Percentiles rank a stretch among this genome's conserved stretches.
Conservation (phyloP, 2,888 invertebrate species). For the Dolichopus griseipennis region DNA sequence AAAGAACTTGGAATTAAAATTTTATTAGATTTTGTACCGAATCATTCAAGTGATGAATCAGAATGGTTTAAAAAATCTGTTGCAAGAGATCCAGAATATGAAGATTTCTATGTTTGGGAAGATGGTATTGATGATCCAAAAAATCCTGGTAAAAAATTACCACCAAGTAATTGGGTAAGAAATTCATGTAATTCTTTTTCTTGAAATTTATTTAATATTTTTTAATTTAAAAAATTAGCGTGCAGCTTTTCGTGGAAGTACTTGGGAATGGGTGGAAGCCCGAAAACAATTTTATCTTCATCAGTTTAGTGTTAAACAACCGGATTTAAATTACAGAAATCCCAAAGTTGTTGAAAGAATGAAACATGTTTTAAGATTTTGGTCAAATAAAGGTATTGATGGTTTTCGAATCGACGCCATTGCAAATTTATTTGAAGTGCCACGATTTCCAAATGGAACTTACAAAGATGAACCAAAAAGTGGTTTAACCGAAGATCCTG, state of each 20-base stretch:
- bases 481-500: slow-evolving; percentile 43
- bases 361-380: slow-evolving; percentile 55
- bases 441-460: slow-evolving; percentile 28
- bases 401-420: slow-evolving; percentile 66
- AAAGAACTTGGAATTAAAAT: slow-evolving; percentile 45
- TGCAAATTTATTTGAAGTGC: slow-evolving; percentile 50
- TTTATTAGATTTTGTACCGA: slow-evolving; percentile 60
- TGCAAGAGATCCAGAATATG: slow-evolving; percentile 51
- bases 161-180: slow-evolving; percentile 35
- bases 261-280: slow-evolving; percentile 57
- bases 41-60: slow-evolving; percentile 70
- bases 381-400: slow-evolving; percentile 66
- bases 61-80: slow-evolving; percentile 75
- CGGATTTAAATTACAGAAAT: slow-evolving; percentile 71
- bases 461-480: slow-evolving; percentile 47
- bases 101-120: slow-evolving; percentile 69
- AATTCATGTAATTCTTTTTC: no score
- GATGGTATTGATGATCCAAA: slow-evolving; percentile 45
- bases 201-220: no score
- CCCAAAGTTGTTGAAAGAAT: slow-evolving; percentile 57
- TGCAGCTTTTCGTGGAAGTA: slow-evolving; percentile 52
- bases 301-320: slow-evolving; percentile 55
- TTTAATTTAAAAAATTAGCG: slow-evolving; percentile 25
- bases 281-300: slow-evolving; percentile 62
- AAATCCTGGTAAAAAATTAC: slow-evolving; percentile 24